Evolutionary conservation across 1,140 invertebrate genomes (phyloP).

Genomic region (Mizuhopecten yessoensis): DNA sequence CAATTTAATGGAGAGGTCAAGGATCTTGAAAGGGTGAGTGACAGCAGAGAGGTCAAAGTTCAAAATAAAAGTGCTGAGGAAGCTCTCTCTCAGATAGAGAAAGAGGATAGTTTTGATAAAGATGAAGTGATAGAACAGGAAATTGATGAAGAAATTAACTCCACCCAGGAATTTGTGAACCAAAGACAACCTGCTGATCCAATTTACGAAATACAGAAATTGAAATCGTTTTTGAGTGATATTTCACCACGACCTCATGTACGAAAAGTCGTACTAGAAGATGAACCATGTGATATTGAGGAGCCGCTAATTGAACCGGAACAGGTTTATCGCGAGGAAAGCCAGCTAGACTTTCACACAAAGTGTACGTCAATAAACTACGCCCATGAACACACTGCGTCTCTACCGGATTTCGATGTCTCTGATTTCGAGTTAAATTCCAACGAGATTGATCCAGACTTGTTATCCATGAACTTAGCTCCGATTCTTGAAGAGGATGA

Average conservation of each 20-base stretch:
- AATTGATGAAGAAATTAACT: conserved; percentile 45
- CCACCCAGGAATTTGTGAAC: not conserved
- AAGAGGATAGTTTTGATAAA: not conserved
- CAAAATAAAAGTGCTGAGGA: not conserved
- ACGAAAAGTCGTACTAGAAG: conserved; percentile 63
- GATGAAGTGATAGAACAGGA: not conserved
- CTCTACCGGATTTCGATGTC: conserved; percentile 74
- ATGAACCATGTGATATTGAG: conserved; percentile 66
- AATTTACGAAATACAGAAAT: conserved; percentile 73
- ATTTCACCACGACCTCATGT: conserved; percentile 63
- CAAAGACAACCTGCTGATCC: conserved; percentile 57
- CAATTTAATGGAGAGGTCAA: not conserved
- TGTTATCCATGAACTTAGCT: conserved; percentile 80
- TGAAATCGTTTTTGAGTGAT: conserved; percentile 72
- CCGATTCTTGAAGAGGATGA: conserved; percentile 79
- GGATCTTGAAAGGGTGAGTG: not conserved
- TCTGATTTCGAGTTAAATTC: conserved; percentile 73
- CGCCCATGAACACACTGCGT: conserved; percentile 65
- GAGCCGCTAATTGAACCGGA: conserved; percentile 63
- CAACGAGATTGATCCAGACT: conserved; percentile 77
- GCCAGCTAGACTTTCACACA: conserved; percentile 67
- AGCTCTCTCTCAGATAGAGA: not conserved
- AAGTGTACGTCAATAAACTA: conserved; percentile 70
- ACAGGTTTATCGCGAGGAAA: conserved; percentile 66
- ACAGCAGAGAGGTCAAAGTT: not conserved